phyloP scores from a whole-genome alignment of 2,888 invertebrate genomes.

The Tetropium fuscum region DNA sequence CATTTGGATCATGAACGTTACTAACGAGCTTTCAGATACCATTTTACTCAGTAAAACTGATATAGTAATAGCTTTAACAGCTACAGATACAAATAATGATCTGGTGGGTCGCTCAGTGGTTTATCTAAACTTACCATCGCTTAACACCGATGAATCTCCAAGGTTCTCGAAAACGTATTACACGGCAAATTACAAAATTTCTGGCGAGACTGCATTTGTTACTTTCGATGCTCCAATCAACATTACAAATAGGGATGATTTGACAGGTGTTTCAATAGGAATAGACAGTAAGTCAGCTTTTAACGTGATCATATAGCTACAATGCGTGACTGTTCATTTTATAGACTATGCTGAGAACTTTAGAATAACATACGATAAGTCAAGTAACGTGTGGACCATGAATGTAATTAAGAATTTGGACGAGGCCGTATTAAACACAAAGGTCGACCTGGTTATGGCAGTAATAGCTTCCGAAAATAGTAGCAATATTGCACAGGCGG shows the following conservation, averaged over 20 bases:
- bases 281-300: constrained; percentile 24
- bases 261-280: constrained; percentile 10
- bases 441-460: constrained; percentile 20
- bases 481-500: constrained; percentile 5
- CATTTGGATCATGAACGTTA: constrained; percentile 10
- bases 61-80: constrained; percentile 31
- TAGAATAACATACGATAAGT: constrained; percentile 9
- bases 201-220: constrained; percentile 3
- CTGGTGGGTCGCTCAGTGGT: constrained; percentile 7
- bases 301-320: no score
- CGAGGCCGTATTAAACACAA: constrained; percentile 12
- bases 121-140: not conserved
- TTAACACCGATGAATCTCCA: constrained; percentile 5
- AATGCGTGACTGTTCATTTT: constrained; percentile 18
- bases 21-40: not conserved
- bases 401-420: constrained; percentile 20
- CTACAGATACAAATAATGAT: constrained; percentile 23
- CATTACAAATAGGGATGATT: constrained; percentile 12
- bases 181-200: constrained; percentile 20
- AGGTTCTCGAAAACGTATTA: constrained; percentile 30
- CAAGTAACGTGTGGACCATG: constrained; percentile 17
- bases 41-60: constrained; percentile 8
- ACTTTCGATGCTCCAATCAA: constrained; percentile 8
- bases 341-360: constrained; percentile 33
- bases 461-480: constrained; percentile 22